A percentile compares a stretch with the other conserved stretches of the same genome.
Conservation (phyloP, 2,797 vertebrate genomes). For the Cynodonichthys magdalenae region DNA sequence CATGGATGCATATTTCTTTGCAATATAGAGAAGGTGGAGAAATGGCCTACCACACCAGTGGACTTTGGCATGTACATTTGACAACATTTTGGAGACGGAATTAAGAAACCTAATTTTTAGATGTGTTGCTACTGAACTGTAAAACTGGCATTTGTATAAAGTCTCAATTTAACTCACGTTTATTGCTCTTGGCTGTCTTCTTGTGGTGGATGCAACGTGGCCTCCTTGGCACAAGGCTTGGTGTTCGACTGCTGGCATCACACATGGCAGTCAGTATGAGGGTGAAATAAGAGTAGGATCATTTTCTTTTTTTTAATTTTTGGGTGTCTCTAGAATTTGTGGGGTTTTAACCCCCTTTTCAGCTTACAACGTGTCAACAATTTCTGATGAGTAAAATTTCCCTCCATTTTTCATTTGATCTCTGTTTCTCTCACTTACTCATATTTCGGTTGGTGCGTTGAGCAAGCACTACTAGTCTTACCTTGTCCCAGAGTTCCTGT, state of each 20-base stretch:
- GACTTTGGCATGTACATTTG: conserved; percentile 21
- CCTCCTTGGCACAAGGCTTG: conserved; percentile 25
- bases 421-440: conserved; percentile 31
- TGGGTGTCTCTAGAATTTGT: conserved; percentile 25
- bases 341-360: conserved; percentile 27
- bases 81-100: conserved; percentile 33
- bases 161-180: conserved; percentile 21
- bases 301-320: conserved; percentile 57
- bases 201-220: conserved; percentile 20
- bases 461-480: background rate
- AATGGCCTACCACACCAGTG: background rate
- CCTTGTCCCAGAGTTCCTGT: conserved; percentile 2
- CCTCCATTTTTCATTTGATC: conserved; percentile 10
- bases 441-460: conserved; percentile 1
- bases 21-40: conserved; percentile 1
- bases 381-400: conserved; percentile 60
- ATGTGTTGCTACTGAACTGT: conserved; percentile 13
- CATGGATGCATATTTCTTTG: conserved; percentile 49
- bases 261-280: conserved; percentile 39
- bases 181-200: conserved; percentile 11
- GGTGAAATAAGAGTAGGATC: conserved; percentile 52
- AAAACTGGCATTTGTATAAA: conserved; percentile 32
- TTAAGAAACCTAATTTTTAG: conserved; percentile 15
- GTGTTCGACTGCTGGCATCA: conserved; percentile 21
- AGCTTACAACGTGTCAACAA: conserved; percentile 40